Percentiles rank a stretch among this genome's conserved stretches.
These are phyloP conservation scores for Liolophura sinensis DNA, from an alignment of 1,140 invertebrate species.

Conservation along the genomic window DNA sequence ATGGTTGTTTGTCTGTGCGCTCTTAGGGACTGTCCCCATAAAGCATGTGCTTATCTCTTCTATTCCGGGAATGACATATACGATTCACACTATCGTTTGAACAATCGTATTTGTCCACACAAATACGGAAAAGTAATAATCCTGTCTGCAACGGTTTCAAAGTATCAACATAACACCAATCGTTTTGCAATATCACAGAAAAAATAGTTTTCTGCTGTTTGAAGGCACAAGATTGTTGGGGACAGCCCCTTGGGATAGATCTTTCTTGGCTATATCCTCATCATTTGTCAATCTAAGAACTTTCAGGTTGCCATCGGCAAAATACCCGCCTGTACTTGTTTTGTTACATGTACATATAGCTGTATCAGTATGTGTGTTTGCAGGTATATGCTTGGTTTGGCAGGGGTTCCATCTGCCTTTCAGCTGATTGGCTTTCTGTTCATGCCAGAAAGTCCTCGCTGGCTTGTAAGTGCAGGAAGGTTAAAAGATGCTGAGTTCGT, in stretches of 20 bases:
- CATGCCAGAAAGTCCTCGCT: slow-evolving; percentile 52
- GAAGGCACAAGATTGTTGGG: neutral
- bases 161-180: no score
- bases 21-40: no score
- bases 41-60: no score
- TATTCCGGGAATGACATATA: no score
- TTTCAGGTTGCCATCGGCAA: neutral
- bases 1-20: no score
- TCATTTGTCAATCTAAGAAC: neutral
- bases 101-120: no score
- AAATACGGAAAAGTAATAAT: no score
- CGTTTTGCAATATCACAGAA: no score
- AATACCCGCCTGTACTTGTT: neutral
- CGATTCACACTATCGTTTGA: no score
- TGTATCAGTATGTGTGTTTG: slow-evolving; percentile 7
- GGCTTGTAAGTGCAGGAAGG: slow-evolving; percentile 53
- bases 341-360: neutral
- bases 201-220: neutral
- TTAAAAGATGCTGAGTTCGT: slow-evolving; percentile 55
- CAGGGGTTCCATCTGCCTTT: slow-evolving; percentile 41
- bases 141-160: no score
- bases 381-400: slow-evolving; percentile 54
- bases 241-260: neutral
- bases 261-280: neutral
- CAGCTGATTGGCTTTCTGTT: slow-evolving; percentile 51